Evolutionary conservation across 1,140 invertebrate species (phyloP).

Genomic region (Lepidurus arcticus): DNA sequence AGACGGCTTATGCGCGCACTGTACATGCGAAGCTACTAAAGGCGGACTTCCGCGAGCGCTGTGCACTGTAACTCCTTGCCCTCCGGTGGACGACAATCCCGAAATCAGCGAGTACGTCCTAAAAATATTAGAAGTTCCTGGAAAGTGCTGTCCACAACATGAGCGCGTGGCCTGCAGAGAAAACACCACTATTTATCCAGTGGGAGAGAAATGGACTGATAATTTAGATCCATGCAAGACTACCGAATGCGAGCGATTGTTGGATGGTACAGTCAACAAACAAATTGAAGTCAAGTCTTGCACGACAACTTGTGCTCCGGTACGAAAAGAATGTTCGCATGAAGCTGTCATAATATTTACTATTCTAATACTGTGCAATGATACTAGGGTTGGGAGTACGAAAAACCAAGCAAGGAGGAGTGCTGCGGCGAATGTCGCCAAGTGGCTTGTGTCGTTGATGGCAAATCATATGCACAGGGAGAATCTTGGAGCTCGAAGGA

Average conservation of each 20-base stretch:
- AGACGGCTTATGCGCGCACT: constrained; percentile 61
- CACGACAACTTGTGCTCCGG: constrained; percentile 48
- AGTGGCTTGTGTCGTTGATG: constrained; percentile 57
- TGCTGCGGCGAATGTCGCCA: constrained; percentile 69
- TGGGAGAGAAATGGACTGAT: constrained; percentile 42
- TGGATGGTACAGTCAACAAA: constrained; percentile 48
- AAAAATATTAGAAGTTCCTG: constrained; percentile 47
- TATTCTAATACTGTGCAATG: constrained; percentile 16
- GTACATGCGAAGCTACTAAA: constrained; percentile 49
- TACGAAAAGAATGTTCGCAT: constrained; percentile 35
- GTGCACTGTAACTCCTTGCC: constrained; percentile 33
- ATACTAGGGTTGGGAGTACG: constrained; percentile 41
- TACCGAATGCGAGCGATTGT: constrained; percentile 51
- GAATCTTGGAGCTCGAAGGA: constrained; percentile 39
- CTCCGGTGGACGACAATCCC: constrained; percentile 34
- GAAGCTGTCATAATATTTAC: constrained; percentile 22
- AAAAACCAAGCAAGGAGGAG: constrained; percentile 40
- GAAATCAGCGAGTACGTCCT: constrained; percentile 40
- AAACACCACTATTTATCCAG: constrained; percentile 49
- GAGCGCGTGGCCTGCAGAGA: constrained; percentile 56
- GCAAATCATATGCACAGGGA: constrained; percentile 47
- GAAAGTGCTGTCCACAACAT: constrained; percentile 57
- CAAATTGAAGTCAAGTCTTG: constrained; percentile 51
- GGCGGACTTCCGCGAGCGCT: constrained; percentile 31
- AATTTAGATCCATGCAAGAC: constrained; percentile 52